These are phyloP conservation scores for Gymnocypris eckloni DNA, from an alignment of 2,797 vertebrate genomes.

Conservation along the genomic window DNA sequence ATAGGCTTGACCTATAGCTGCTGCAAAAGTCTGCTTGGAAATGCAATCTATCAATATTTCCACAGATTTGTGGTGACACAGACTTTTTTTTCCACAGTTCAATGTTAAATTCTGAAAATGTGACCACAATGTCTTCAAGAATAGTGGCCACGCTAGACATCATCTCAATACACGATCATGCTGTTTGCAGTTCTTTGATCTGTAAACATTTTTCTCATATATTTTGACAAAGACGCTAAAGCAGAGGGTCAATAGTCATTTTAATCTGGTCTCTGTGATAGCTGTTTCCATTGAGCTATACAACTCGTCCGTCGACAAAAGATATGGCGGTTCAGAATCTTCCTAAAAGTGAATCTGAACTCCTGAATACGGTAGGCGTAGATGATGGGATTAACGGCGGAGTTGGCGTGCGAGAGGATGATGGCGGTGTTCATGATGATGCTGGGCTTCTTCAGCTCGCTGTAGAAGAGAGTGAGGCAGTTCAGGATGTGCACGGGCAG, in stretches of 20 bases:
- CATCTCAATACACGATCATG: slow-evolving; percentile 45
- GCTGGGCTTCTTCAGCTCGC: slow-evolving; percentile 39
- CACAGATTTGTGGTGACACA: slow-evolving; percentile 49
- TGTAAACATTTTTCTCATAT: slow-evolving; percentile 78
- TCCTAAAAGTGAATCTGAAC: slow-evolving; percentile 92
- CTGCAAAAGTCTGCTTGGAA: slow-evolving; percentile 61
- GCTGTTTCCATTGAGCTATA: slow-evolving; percentile 76
- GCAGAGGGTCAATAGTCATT: slow-evolving; percentile 78
- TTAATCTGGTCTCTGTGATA: slow-evolving; percentile 74
- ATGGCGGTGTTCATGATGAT: slow-evolving; percentile 88
- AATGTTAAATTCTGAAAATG: slow-evolving; percentile 73
- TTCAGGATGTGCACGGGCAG: slow-evolving; percentile 94
- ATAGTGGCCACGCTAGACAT: slow-evolving; percentile 69
- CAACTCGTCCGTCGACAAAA: slow-evolving; percentile 83
- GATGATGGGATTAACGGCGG: slow-evolving; percentile 93
- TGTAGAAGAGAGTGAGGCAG: slow-evolving; percentile 87
- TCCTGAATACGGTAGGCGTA: slow-evolving; percentile 95
- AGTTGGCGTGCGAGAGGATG: slow-evolving; percentile 93
- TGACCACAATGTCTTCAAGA: slow-evolving; percentile 64
- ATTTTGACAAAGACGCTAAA: slow-evolving; percentile 58
- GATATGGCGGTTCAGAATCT: slow-evolving; percentile 87
- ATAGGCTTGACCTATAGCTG: slow-evolving; percentile 56
- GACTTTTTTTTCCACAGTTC: slow-evolving; percentile 66
- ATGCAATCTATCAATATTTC: slow-evolving; percentile 56
- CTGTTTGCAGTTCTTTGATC: slow-evolving; percentile 66